These are phyloP conservation scores for Oryzias melastigma DNA, from an alignment of 2,113 vertebrate species.

Conservation along the genomic window DNA sequence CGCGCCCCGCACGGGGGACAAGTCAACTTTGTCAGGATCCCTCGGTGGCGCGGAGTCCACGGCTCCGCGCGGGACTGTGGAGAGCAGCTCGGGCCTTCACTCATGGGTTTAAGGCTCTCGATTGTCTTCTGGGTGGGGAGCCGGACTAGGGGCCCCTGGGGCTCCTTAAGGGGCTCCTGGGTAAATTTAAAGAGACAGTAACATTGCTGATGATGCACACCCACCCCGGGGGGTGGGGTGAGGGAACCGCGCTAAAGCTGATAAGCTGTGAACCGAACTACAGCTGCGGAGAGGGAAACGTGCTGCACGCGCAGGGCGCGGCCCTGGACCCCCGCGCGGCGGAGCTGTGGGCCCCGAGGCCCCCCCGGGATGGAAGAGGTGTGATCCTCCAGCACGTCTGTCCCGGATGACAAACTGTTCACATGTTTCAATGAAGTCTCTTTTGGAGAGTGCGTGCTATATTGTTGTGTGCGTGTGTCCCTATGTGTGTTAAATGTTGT, in stretches of 20 bases:
- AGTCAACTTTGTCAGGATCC: constrained; percentile 78
- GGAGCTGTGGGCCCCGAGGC: too few relatives aligned
- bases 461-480: too few relatives aligned
- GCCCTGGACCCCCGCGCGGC: too few relatives aligned
- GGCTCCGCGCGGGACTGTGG: constrained; percentile 60
- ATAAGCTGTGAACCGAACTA: constrained; percentile 48
- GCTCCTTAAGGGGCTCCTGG: constrained; percentile 97
- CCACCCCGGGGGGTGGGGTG: constrained; percentile 47
- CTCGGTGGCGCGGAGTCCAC: constrained; percentile 40
- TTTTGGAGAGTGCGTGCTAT: too few relatives aligned
- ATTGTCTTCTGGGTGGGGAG: constrained; percentile 89
- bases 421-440: too few relatives aligned
- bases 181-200: constrained; percentile 98
- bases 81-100: constrained; percentile 66
- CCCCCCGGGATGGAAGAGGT: too few relatives aligned
- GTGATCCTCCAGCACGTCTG: too few relatives aligned
- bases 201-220: constrained; percentile 70
- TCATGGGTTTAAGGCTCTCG: constrained; percentile 79
- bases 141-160: constrained; percentile 92
- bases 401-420: too few relatives aligned
- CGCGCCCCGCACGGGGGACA: constrained; percentile 63
- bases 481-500: too few relatives aligned
- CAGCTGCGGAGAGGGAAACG: constrained; percentile 28
- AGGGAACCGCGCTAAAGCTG: constrained; percentile 36
- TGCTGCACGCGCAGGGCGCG: too few relatives aligned